Evolutionary conservation across 2,888 invertebrate genomes (phyloP), one percentile per base, ranked within the genome.

Genomic region (Hypomecis punctinalis): DNA sequence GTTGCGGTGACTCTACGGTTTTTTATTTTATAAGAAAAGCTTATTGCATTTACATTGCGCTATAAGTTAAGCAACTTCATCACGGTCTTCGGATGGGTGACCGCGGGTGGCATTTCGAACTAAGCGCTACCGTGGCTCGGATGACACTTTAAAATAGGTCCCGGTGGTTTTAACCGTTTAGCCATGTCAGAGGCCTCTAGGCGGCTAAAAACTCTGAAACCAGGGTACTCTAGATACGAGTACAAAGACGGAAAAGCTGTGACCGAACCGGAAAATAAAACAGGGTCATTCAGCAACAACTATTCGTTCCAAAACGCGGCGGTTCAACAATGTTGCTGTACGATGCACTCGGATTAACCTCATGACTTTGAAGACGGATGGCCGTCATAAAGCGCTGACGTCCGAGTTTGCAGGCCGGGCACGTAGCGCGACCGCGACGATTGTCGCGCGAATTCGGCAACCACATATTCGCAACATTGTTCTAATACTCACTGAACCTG

Each of bases 381-480:
- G 76, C 75, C 76, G 77, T 78, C 80, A 76, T 80, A 80, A 80
- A 76, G 67, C 63, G 63, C 73, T 69, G 74, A 67, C 73, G 72
- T 63, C 60, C 61, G 66, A 51, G 68, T 85, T 76, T 63, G 77
- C 75, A 89, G 67, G 76, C 85, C 47, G 46, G 71, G 73, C 88
- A 88, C 88, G 90, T 65, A 49, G 61, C 75, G 48, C 74, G 71
- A 49, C 56, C 72, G 76, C 69, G 72, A 74, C 79, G 76, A 57
- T 66, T 78, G 84, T 80, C 78, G 75, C 79, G 76, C 83, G 74
- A 82, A 85, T 89, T 88, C 79, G 84, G 80, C 74, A 65, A 76
- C 63, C 75, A 76, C 78, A 79, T 81, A 81, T 87, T 87, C 80
- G 86, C 89, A 84, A 90, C 88, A 88, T 85, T 88, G 87, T 88